phyloP scores from a whole-genome alignment of 2,888 invertebrate species.

The Microctonus hyperodae region DNA sequence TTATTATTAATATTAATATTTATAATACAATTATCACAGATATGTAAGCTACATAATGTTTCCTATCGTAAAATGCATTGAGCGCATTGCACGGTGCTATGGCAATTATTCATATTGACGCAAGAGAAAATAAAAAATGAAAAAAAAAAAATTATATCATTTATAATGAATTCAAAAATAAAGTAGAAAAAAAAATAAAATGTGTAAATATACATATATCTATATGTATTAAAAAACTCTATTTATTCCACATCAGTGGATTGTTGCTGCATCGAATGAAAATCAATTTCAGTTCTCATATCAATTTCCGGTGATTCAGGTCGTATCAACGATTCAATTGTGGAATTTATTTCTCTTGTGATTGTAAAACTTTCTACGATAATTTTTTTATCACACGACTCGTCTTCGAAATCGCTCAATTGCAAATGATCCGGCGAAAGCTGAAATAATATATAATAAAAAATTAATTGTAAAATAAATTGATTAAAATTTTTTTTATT shows the following conservation, averaged over 20 bases:
- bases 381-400: slow-evolving; percentile 38
- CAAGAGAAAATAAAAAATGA: slow-evolving; percentile 30
- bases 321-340: slow-evolving; percentile 43
- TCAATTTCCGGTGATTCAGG: slow-evolving; percentile 42
- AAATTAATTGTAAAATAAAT: neutral
- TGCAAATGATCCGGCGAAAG: slow-evolving; percentile 41
- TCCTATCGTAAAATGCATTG: slow-evolving; percentile 56
- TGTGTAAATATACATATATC: neutral
- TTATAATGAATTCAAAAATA: neutral
- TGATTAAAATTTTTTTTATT: too few species aligned
- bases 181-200: neutral
- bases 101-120: slow-evolving; percentile 28
- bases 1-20: slow-evolving; percentile 42
- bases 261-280: slow-evolving; percentile 43
- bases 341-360: slow-evolving; percentile 42
- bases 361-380: slow-evolving; percentile 40
- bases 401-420: slow-evolving; percentile 41
- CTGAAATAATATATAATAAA: slow-evolving; percentile 36
- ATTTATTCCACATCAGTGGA: slow-evolving; percentile 37
- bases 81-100: slow-evolving; percentile 39
- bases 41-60: slow-evolving; percentile 61
- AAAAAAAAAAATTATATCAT: neutral
- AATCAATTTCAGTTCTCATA: slow-evolving; percentile 44
- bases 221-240: slow-evolving; percentile 3
- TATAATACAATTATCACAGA: slow-evolving; percentile 62